A percentile compares a stretch with the other conserved stretches of the same genome.
Evolutionary conservation across 2,113 vertebrate genomes (phyloP).

Genomic region (Leptobrachium leishanense): DNA sequence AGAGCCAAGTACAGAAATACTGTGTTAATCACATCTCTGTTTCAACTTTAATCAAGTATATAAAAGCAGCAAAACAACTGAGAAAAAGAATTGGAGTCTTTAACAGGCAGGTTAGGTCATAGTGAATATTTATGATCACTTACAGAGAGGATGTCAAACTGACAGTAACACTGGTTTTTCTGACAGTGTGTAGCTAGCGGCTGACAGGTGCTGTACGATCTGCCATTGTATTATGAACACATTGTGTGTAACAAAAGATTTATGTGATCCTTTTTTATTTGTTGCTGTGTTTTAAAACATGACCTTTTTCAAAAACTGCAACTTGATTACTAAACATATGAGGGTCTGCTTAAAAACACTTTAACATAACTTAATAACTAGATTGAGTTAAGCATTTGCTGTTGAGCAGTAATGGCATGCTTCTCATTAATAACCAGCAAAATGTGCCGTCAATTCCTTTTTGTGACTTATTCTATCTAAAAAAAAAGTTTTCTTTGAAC

Average conservation of each 20-base stretch:
- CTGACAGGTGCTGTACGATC: constrained; percentile 33
- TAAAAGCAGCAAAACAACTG: no score
- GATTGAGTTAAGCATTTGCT: no score
- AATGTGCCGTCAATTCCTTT: no score
- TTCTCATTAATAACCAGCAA: no score
- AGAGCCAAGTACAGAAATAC: no score
- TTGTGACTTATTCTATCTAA: no score
- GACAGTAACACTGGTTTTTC: constrained; percentile 29
- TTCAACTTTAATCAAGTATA: no score
- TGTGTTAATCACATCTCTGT: no score
- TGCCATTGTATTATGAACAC: constrained; percentile 21
- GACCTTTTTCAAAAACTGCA: not conserved
- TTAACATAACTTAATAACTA: no score
- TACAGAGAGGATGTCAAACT: constrained; percentile 23
- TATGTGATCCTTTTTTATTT: not conserved
- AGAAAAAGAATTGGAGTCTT: not conserved
- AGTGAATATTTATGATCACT: constrained; percentile 43
- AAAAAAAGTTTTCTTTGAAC: no score
- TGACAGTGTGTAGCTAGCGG: constrained; percentile 15
- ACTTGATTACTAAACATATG: not conserved
- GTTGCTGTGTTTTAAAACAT: not conserved
- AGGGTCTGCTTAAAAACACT: no score
- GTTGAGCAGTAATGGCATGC: no score
- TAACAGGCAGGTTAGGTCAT: constrained; percentile 31
- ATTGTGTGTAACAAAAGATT: constrained; percentile 19